Evolutionary conservation across 2,888 invertebrate species (phyloP), one percentile per base, ranked within the genome.

Genomic region (Rambutsinella grinnellia): DNA sequence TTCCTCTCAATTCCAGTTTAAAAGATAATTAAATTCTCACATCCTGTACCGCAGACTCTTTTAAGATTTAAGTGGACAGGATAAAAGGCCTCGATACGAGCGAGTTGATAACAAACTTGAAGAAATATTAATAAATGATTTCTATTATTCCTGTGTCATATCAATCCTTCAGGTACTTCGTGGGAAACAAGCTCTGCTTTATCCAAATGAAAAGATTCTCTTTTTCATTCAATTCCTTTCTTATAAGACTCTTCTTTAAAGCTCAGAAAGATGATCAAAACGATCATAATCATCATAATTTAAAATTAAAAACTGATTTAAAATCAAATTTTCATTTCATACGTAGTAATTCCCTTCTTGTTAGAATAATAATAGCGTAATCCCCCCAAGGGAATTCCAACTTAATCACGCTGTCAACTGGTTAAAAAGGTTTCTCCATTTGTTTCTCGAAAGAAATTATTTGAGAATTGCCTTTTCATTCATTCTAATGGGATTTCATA

Each of bases 221-320:
- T n/a, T n/a, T n/a, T n/a, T n/a, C n/a, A n/a, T n/a, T n/a, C n/a
- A n/a, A n/a, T n/a, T n/a, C n/a, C n/a, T n/a, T n/a, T n/a, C n/a
- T n/a, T n/a, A n/a, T n/a, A n/a, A n/a, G n/a, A n/a, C n/a, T n/a
- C n/a, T n/a, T n/a, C n/a, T n/a, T n/a, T n/a, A n/a, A n/a, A n/a
- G n/a, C n/a, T n/a, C n/a, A n/a, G n/a, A n/a, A n/a, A n/a, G n/a
- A n/a, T n/a, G n/a, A n/a, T n/a, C n/a, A n/a, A n/a, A n/a, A n/a
- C n/a, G n/a, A n/a, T n/a, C n/a, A n/a, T n/a, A n/a, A n/a, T n/a
- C n/a, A 75, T 67, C 74, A 75, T 75, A 75, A 75, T 67, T 75
- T 75, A 67, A 75, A 75, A 75, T 75, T 75, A 75, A 75, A 75
- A 75, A 75, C 74, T 75, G 74, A 75, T 75, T 75, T 75, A 75